Evolutionary conservation across 2,113 vertebrate species (phyloP).

Genomic region (Siniperca chuatsi): DNA sequence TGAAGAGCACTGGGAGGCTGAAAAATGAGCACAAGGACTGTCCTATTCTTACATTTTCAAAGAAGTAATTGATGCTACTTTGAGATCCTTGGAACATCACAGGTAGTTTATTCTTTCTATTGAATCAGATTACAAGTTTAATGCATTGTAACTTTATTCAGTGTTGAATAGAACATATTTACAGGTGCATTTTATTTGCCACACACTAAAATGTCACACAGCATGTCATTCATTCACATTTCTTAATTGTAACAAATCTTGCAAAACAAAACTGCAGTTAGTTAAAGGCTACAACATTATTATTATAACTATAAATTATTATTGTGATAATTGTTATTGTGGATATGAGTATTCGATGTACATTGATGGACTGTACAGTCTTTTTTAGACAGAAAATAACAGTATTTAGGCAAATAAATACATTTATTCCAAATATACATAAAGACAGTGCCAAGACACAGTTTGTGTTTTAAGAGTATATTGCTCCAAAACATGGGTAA

Average conservation of each 20-base stretch:
- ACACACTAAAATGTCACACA: no score
- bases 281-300: no score
- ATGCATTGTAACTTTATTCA: not conserved
- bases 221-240: not conserved
- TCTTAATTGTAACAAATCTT: not conserved
- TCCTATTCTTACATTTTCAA: slow-evolving; percentile 60
- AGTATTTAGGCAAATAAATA: not conserved
- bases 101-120: not conserved
- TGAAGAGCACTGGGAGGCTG: slow-evolving; percentile 53
- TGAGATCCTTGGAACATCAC: slow-evolving; percentile 8
- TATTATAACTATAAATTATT: not conserved
- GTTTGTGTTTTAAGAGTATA: not conserved
- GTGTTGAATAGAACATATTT: not conserved
- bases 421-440: not conserved
- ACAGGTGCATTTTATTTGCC: not conserved
- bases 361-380: not conserved
- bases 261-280: no score
- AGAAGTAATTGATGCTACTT: slow-evolving; percentile 39
- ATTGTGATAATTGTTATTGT: not conserved
- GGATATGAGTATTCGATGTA: not conserved
- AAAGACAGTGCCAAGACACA: not conserved
- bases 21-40: slow-evolving; percentile 59
- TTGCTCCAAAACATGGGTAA: no score
- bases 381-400: not conserved
- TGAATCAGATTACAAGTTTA: slow-evolving; percentile 6